A percentile compares a stretch with the other conserved stretches of the same genome.
Conservation (phyloP, 2,113 vertebrate species). For the Neogale vison region DNA sequence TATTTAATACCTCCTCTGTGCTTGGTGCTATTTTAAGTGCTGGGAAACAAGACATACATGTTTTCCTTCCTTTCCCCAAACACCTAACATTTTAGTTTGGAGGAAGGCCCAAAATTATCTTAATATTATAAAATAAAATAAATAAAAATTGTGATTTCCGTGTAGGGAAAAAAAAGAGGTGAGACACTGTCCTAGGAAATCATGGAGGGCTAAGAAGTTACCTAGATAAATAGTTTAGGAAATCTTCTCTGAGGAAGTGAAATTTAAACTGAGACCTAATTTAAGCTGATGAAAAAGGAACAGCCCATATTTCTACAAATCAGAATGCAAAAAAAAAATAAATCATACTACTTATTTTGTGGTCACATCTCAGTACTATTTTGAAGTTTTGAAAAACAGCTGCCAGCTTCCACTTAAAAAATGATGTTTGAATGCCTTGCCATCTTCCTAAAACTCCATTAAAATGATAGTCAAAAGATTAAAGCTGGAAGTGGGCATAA, state of each 20-base stretch:
- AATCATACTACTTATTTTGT: not conserved
- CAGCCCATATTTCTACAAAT: not conserved
- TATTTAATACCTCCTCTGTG: not conserved
- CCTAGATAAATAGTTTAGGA: not conserved
- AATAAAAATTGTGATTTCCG: not conserved
- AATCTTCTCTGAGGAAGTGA: not conserved
- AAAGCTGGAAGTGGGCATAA: not conserved
- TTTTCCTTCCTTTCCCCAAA: not conserved
- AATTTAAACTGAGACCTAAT: slow-evolving; percentile 14
- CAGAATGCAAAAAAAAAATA: not conserved
- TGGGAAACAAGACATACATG: not conserved
- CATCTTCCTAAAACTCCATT: not conserved
- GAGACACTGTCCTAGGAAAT: not conserved
- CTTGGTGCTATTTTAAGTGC: not conserved
- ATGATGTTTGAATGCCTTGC: not conserved
- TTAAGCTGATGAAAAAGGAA: not conserved
- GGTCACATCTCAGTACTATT: not conserved
- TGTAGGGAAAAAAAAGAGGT: too few relatives aligned
- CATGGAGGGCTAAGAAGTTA: not conserved
- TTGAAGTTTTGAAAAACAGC: not conserved
- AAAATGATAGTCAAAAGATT: not conserved
- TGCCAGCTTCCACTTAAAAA: slow-evolving; percentile 1
- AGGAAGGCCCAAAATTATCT: not conserved
- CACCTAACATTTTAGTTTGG: not conserved
- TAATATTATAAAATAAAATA: slow-evolving; percentile 3